Evolutionary conservation across 2,888 invertebrate species (phyloP).

Genomic region (Drosophila stalkeri): DNA sequence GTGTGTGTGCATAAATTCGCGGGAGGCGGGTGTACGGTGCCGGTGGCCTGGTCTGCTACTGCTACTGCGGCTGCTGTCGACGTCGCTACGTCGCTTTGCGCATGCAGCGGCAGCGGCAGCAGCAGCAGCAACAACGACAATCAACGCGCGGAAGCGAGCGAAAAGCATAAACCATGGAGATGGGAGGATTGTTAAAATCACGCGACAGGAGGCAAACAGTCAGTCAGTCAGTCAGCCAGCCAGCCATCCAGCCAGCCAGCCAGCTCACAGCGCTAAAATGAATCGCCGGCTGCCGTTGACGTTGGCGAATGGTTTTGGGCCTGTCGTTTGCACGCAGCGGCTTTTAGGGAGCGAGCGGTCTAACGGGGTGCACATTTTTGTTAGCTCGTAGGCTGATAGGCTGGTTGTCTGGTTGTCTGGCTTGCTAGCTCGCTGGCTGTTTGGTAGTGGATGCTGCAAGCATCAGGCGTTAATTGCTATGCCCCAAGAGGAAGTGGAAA

Average conservation of each 20-base stretch:
- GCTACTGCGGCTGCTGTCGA: constrained; percentile 47
- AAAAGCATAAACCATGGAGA: constrained; percentile 77
- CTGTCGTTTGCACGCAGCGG: constrained; percentile 54
- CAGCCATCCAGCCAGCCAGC: constrained; percentile 46
- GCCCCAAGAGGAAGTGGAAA: constrained; percentile 36
- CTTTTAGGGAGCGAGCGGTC: constrained; percentile 23
- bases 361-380: constrained; percentile 37
- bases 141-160: constrained; percentile 77
- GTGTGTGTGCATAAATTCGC: constrained; percentile 12
- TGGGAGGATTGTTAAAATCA: constrained; percentile 78
- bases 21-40: constrained; percentile 57
- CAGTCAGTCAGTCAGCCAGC: too few species aligned
- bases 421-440: background rate
- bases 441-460: constrained; percentile 37
- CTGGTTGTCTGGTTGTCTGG: constrained; percentile 5
- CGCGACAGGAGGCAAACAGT: constrained; percentile 69
- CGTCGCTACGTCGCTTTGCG: constrained; percentile 40
- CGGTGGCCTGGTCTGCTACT: constrained; percentile 53
- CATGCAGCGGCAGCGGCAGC: constrained; percentile 26
- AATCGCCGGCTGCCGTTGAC: constrained; percentile 63
- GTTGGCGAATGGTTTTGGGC: constrained; percentile 51
- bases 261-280: constrained; percentile 69
- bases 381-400: constrained; percentile 30
- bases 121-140: constrained; percentile 66
- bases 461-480: constrained; percentile 53